Base-by-base conservation (phyloP, 2,113 vertebrate genomes). In the Mugil cephalus region DNA sequence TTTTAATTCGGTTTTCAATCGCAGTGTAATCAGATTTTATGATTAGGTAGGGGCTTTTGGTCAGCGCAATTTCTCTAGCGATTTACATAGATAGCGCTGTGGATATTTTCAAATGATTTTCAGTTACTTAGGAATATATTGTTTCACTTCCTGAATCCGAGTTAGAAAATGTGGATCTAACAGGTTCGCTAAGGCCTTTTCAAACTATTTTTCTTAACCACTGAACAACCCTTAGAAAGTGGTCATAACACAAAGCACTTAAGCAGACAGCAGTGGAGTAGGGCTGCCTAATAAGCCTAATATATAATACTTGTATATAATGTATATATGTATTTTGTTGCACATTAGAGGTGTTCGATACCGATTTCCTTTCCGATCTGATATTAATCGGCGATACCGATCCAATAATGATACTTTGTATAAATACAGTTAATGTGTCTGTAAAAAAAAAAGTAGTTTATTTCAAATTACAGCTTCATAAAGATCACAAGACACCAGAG, bases 1-100 rank as follows among this genome's bases (percentile, higher is more conserved):
- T 88, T 92, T 87, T 73, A 74, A 79, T 88, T 80, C 76, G 72
- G 62, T 81, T 89, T 91, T 87, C 87, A 84, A 82, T 90, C 86
- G 77, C 64, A 70, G 53, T 50, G 46, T 85, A 90, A 90, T 90
- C 84, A 82, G 80, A 82, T 81, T 89, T 79, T 75, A 82, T 87
- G 84, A 90, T 90, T 86, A 87, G 79, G 79, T 58, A 73, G n/a
- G 69, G 74, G 43, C 65, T 72, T 82, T 80, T 74, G 66, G 84
- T 88, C 75, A 85, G 42, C 73, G 67, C 74, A 77, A 81, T 88
- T 85, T 84, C 82, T 85, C 86, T 43, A 10, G 78, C 77, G 75
- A 89, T 89, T 87, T 83, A 42, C 80, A 80, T 75, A 52, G 53
- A 38, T 53, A 3, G 2, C 35, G 46, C 51, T 54, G 34, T 52